These are phyloP conservation scores for Hycleus phaleratus DNA, from an alignment of 1,140 invertebrate genomes.

Conservation along the genomic window DNA sequence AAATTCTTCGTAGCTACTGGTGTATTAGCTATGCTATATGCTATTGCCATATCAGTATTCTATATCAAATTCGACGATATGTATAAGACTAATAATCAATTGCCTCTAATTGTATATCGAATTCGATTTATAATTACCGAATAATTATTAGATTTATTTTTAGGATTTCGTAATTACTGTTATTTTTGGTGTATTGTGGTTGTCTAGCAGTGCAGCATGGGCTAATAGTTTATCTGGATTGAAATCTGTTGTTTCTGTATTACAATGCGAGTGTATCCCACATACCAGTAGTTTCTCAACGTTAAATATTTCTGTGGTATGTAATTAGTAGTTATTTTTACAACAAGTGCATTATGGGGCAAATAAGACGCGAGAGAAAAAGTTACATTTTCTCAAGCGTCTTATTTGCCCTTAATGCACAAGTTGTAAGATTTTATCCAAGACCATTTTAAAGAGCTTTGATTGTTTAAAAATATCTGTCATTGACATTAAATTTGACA, in stretches of 20 bases:
- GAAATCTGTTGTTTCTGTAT: constrained; percentile 38
- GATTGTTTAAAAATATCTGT: too few species aligned
- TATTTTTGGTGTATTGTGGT: constrained; percentile 57
- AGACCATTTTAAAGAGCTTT: too few species aligned
- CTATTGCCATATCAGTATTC: constrained; percentile 48
- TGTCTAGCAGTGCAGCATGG: constrained; percentile 60
- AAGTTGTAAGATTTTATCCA: too few species aligned
- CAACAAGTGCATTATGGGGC: too few species aligned
- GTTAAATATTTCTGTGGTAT: constrained; percentile 57
- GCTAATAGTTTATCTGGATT: constrained; percentile 53
- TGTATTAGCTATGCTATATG: constrained; percentile 57
- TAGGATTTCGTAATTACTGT: constrained; percentile 57
- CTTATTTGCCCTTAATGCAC: too few species aligned
- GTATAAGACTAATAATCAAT: constrained; percentile 50
- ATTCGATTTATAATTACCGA: not conserved
- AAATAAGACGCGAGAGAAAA: too few species aligned
- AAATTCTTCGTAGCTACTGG: constrained; percentile 65
- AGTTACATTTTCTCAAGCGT: too few species aligned
- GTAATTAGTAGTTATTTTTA: not conserved
- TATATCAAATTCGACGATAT: constrained; percentile 53
- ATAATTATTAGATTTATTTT: constrained; percentile 22
- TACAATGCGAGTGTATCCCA: constrained; percentile 26
- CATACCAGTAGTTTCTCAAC: constrained; percentile 46
- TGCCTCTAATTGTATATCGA: constrained; percentile 38
- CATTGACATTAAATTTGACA: too few species aligned